Conservation (phyloP, 2,113 vertebrate species). For the Addax nasomaculatus region DNA sequence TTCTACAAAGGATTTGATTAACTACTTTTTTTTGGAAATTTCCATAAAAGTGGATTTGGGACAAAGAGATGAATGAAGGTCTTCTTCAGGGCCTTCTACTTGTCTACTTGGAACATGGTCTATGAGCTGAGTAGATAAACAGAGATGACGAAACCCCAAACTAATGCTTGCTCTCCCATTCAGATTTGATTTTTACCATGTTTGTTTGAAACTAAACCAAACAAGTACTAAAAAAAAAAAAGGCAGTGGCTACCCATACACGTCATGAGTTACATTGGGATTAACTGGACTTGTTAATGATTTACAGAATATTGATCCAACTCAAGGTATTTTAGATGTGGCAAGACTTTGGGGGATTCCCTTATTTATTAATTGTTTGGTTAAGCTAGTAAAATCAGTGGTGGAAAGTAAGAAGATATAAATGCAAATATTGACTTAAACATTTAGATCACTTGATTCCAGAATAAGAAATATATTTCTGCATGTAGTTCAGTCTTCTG, state of each 20-base stretch:
- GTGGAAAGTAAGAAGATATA: neutral
- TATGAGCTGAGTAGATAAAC: neutral
- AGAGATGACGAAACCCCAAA: neutral
- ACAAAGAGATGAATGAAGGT: neutral
- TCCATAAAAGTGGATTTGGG: neutral
- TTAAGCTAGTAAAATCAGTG: neutral
- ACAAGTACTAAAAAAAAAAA: neutral
- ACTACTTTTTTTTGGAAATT: neutral
- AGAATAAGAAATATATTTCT: neutral
- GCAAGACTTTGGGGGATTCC: neutral
- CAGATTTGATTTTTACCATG: conserved; percentile 30
- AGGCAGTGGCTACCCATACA: neutral
- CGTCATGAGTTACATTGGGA: neutral
- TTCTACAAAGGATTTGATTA: neutral
- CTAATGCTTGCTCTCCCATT: neutral
- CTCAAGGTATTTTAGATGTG: conserved; percentile 20
- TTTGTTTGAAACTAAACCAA: neutral
- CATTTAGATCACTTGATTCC: neutral
- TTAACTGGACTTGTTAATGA: neutral
- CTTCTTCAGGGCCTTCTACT: neutral
- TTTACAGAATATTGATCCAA: neutral
- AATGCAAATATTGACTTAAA: neutral
- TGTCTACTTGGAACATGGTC: neutral
- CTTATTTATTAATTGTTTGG: neutral
- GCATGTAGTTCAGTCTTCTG: neutral